Percentiles rank a stretch among this genome's conserved stretches.
These are phyloP conservation scores for Coreius guichenoti DNA, from an alignment of 2,797 vertebrate genomes.

Conservation along the genomic window DNA sequence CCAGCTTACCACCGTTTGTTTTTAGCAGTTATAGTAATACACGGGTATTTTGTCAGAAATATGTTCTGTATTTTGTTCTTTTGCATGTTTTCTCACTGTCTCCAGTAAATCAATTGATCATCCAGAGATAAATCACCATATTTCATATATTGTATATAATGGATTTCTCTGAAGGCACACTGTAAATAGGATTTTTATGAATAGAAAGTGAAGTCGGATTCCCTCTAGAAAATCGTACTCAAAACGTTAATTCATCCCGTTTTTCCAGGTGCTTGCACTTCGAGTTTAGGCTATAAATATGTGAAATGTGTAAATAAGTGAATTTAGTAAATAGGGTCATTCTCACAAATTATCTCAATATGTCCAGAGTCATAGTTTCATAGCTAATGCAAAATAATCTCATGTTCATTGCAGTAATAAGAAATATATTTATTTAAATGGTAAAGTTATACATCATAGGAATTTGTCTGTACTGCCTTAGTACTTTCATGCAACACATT, in stretches of 20 bases:
- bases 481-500: background rate
- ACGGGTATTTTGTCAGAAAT: background rate
- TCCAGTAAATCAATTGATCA: background rate
- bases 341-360: background rate
- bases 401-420: background rate
- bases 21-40: background rate
- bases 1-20: background rate
- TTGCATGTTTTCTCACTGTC: background rate
- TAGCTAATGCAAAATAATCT: background rate
- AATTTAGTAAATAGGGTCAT: background rate
- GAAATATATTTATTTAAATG: background rate
- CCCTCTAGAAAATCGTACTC: background rate
- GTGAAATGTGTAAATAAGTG: background rate
- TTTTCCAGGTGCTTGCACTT: background rate
- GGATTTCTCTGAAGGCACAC: background rate
- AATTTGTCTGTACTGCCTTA: background rate
- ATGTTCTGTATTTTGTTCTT: background rate
- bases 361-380: background rate
- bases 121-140: background rate
- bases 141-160: background rate
- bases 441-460: background rate
- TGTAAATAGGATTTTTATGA: background rate
- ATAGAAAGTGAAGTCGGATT: background rate
- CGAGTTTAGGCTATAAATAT: background rate
- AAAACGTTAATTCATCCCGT: background rate